Evolutionary conservation across 2,113 vertebrate species (phyloP).

Genomic region (Gila orcuttii): DNA sequence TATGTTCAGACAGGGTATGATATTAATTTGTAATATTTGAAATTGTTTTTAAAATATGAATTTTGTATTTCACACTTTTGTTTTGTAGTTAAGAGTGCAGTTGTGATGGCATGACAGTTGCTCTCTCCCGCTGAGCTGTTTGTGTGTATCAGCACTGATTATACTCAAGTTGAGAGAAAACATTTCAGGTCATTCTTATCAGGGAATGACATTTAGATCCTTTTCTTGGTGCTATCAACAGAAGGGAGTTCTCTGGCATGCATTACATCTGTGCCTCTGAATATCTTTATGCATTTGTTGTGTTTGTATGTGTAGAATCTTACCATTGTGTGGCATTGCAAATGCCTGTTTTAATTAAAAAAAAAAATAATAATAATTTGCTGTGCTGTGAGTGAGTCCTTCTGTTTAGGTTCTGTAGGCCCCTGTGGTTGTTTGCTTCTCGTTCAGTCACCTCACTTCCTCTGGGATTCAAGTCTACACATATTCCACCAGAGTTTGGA

Average conservation of each 20-base stretch:
- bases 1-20: not conserved
- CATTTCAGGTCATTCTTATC: slow-evolving; percentile 44
- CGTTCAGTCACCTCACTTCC: slow-evolving; percentile 24
- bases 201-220: slow-evolving; percentile 40
- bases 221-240: slow-evolving; percentile 49
- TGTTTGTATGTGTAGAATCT: slow-evolving; percentile 10
- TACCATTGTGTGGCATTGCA: slow-evolving; percentile 32
- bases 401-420: not conserved
- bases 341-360: slow-evolving; percentile 52
- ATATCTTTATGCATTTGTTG: not conserved
- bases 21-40: not conserved
- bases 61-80: slow-evolving; percentile 12
- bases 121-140: slow-evolving; percentile 23
- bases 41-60: slow-evolving; percentile 11
- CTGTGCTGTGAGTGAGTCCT: not conserved
- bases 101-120: slow-evolving; percentile 31
- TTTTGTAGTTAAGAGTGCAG: slow-evolving; percentile 12
- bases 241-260: slow-evolving; percentile 18
- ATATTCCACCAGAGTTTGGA: slow-evolving; percentile 5
- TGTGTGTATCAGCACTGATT: slow-evolving; percentile 10
- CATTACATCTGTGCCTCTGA: slow-evolving; percentile 44
- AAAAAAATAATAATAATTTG: slow-evolving; percentile 15
- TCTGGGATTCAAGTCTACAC: not conserved
- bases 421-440: slow-evolving; percentile 13
- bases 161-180: slow-evolving; percentile 12